Evolutionary conservation across 1,140 invertebrate species (phyloP), one percentile per base, ranked within the genome.

Genomic region (Atopsyche davidsoni): DNA sequence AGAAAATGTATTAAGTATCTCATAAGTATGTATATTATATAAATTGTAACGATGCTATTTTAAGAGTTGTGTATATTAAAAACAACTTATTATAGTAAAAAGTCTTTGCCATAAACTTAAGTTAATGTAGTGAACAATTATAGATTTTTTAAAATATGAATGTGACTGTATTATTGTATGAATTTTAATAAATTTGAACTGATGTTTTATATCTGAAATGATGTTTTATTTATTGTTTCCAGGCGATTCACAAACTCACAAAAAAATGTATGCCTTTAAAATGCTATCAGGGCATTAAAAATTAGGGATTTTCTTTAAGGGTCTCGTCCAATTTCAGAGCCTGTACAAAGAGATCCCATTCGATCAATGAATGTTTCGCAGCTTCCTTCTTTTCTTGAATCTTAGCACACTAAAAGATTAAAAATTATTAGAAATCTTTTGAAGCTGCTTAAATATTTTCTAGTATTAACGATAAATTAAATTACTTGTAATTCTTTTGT

Each of bases 31-130:
- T n/a, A n/a, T n/a, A n/a, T n/a, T n/a, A n/a, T n/a, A n/a, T n/a
- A n/a, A n/a, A n/a, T n/a, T n/a, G n/a, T n/a, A n/a, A n/a, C n/a
- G n/a, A n/a, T n/a, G n/a, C n/a, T n/a, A n/a, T n/a, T n/a, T n/a
- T n/a, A n/a, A n/a, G n/a, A n/a, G n/a, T n/a, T n/a, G n/a, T 43
- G 31, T 44, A 14, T 51, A 34, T 21, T 38, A 51, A 39, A 40
- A 40, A 18, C 21, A n/a, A 40, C 13, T 40, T 40, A 18, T 18
- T 40, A 40, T 40, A n/a, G n/a, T 24, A 25, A 22, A 24, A 43
- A 43, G 24, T 45, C 31, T 53, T 57, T 58, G 56, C 56, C 56
- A 54, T 58, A 58, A 46, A 36, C 46, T 51, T 58, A 58, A 58
- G 56, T 47, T 51, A 47, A 54, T 35, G 42, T 46, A 40, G 23